Base-by-base conservation (phyloP, 2,888 invertebrate species). In the Hydroisotoma schaefferi region DNA sequence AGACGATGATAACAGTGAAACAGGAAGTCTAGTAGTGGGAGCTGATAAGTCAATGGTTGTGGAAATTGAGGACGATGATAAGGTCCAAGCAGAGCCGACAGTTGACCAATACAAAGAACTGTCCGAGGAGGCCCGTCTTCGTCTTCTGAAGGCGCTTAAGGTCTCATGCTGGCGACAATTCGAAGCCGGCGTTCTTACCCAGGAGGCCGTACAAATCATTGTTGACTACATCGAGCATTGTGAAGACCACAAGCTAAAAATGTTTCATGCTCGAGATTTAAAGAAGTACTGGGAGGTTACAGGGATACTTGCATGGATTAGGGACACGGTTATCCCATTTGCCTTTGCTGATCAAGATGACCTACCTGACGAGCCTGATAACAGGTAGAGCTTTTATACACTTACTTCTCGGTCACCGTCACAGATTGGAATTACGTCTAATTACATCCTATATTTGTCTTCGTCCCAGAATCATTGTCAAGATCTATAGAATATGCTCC, bases 161-260 rank as follows among this genome's bases (percentile, higher is more conserved):
- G 75, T 77, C 62, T 83, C 83, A 0, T 84, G 82, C 69, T 83
- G 84, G 81, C 76, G 83, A 1, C 85, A 85, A 73, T 84, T 81
- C 68, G 84, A 84, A 69, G 82, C 82, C 57, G 85, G 85, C 0
- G 80, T 84, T 75, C 77, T 85, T 61, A 81, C 83, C 48, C 80
- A 82, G 59, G 81, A 83, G 3, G 82, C 82, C 0, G 81, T 84
- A 1, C 75, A 81, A 46, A 76, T 80, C 1, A 74, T 85, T 15
- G 80, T 81, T 4, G 83, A 83, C 57, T 79, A 80, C 0, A 79
- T 81, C 0, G 82, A 82, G 43, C 77, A 78, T 1, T 81, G 81
- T 0, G 78, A 80, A 0, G 82, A 82, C 58, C 77, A 78, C 46
- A 46, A 54, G 28, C 55, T 59, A 3, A 23, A 54, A 22, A 65